These are phyloP conservation scores for Forficula auricularia DNA, from an alignment of 1,140 invertebrate genomes.

Conservation along the genomic window DNA sequence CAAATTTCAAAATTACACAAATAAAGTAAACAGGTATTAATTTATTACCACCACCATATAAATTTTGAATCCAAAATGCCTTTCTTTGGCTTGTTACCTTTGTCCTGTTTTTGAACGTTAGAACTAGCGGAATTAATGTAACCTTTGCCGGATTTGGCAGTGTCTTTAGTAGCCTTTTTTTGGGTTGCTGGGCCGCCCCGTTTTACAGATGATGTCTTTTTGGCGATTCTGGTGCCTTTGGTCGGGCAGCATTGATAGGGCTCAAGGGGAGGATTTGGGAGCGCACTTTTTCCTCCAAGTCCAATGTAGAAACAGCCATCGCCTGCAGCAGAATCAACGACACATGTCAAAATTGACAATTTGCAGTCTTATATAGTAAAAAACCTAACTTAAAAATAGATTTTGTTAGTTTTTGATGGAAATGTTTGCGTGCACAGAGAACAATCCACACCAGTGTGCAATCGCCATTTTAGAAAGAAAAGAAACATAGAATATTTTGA, in stretches of 20 bases:
- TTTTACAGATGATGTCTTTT: slow-evolving; percentile 35
- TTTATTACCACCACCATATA: no score
- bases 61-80: no score
- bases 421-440: not conserved
- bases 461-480: not conserved
- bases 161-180: no score
- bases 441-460: slow-evolving; percentile 4
- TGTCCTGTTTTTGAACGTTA: no score
- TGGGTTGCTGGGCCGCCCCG: slow-evolving; percentile 10
- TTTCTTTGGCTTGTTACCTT: no score
- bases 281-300: slow-evolving; percentile 63
- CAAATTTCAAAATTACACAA: no score
- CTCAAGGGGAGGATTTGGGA: slow-evolving; percentile 60
- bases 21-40: no score
- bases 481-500: not conserved
- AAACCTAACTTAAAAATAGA: slow-evolving; percentile 14
- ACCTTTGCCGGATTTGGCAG: no score
- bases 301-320: slow-evolving; percentile 89
- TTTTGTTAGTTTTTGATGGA: slow-evolving; percentile 14
- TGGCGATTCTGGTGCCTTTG: slow-evolving; percentile 45
- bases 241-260: slow-evolving; percentile 78
- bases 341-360: slow-evolving; percentile 24
- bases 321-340: slow-evolving; percentile 57
- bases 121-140: no score
- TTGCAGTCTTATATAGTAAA: slow-evolving; percentile 13